Percentiles rank a stretch among this genome's conserved stretches.
Conservation (phyloP, 1,140 invertebrate species). For the Leptopilina clavipes region DNA sequence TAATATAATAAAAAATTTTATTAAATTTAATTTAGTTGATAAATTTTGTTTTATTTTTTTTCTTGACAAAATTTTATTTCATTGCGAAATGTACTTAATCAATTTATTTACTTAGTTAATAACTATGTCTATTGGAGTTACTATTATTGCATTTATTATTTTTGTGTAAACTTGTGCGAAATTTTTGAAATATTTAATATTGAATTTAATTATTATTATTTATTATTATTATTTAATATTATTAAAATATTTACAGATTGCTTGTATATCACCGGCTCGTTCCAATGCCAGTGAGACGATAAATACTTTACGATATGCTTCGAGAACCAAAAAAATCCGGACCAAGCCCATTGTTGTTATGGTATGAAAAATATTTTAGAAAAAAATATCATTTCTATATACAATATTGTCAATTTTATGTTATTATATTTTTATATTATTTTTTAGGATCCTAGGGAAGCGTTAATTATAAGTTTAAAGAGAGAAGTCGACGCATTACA, state of each 20-base stretch:
- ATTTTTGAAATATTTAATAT: constrained; percentile 37
- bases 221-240: no score
- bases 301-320: constrained; percentile 92
- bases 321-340: constrained; percentile 89
- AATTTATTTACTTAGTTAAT: no score
- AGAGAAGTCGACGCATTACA: constrained; percentile 91
- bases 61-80: no score
- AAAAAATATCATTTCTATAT: neutral
- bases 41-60: no score
- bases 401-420: neutral
- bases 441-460: constrained; percentile 90
- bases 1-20: no score
- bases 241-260: constrained; percentile 81
- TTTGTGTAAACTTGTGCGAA: no score
- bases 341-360: constrained; percentile 94
- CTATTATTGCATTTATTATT: neutral
- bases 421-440: neutral
- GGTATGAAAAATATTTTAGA: constrained; percentile 78
- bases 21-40: no score
- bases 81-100: no score
- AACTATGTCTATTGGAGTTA: no score
- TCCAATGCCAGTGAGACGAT: constrained; percentile 92
- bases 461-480: constrained; percentile 91
- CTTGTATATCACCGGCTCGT: constrained; percentile 90
- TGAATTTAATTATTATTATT: constrained; percentile 22